Conservation (phyloP, 2,797 vertebrate species). For the Halcyon leucocephala region DNA sequence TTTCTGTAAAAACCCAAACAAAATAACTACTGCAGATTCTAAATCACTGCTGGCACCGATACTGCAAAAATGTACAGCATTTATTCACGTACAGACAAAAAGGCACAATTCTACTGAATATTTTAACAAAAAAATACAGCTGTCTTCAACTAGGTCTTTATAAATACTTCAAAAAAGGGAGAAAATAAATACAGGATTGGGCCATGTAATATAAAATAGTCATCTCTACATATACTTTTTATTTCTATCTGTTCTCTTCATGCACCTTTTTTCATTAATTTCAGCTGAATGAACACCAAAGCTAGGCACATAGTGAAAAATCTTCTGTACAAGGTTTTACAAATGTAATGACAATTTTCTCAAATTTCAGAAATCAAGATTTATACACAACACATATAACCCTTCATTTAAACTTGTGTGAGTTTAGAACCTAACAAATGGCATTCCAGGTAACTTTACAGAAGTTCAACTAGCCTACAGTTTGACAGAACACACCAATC, state of each 20-base stretch:
- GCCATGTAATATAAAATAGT: slow-evolving; percentile 87
- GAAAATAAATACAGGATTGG: slow-evolving; percentile 86
- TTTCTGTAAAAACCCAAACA: background rate
- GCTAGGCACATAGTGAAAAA: slow-evolving; percentile 87
- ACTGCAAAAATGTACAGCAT: slow-evolving; percentile 88
- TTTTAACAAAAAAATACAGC: slow-evolving; percentile 88
- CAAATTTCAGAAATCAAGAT: slow-evolving; percentile 57
- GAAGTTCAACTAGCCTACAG: slow-evolving; percentile 76
- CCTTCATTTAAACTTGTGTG: slow-evolving; percentile 71
- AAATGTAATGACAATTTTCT: slow-evolving; percentile 75
- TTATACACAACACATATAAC: slow-evolving; percentile 74
- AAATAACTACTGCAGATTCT: background rate
- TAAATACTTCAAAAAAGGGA: slow-evolving; percentile 85
- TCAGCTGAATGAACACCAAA: slow-evolving; percentile 84
- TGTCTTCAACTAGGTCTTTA: slow-evolving; percentile 86
- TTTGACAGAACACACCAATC: slow-evolving; percentile 73
- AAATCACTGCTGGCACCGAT: slow-evolving; percentile 41
- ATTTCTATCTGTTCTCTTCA: slow-evolving; percentile 79
- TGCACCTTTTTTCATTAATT: slow-evolving; percentile 80
- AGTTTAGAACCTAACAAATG: slow-evolving; percentile 75
- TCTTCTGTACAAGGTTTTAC: slow-evolving; percentile 82
- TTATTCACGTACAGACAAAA: slow-evolving; percentile 89
- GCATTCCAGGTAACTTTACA: slow-evolving; percentile 80
- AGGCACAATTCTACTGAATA: slow-evolving; percentile 88
- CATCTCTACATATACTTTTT: slow-evolving; percentile 85